Base-by-base conservation (phyloP, 2,888 invertebrate species). In the Elysia crispata region DNA sequence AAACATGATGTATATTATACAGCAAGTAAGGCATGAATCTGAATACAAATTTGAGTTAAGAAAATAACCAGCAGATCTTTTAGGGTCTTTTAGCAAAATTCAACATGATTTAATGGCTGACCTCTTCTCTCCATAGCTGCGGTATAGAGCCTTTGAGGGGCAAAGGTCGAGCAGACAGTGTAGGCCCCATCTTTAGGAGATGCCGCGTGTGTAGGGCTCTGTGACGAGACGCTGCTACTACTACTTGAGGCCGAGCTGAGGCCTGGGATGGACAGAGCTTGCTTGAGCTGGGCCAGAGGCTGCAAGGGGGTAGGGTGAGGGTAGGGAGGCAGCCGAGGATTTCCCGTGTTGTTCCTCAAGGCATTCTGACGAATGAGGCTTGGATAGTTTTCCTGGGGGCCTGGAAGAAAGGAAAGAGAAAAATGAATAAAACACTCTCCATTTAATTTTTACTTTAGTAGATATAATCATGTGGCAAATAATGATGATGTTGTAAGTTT, bases 241-340 rank as follows among this genome's bases (percentile, higher is more conserved):
- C 76, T 74, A 1, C 84, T 84, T 11, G 76, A 25, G 28, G 80
- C 28, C 13, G 87, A 83, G 30, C 86, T 83, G 28, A 85, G 81
- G 28, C 87, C 86, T 0, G 90, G 87, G 28, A 87, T 85, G 25
- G 88, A 85, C 50, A 91, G 82, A 20, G 89, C 88, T 83, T 93
- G 93, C 64, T 97, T 94, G 85, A 98, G 94, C 93, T 98, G 98
- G 0, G 97, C 96, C 84, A 97, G 93, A 1, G 98, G 97, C 86
- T 94, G 93, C 64, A 96, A 93, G 30, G 95, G 94, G 28, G 95
- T 94, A 20, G 98, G 97, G 89, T 95, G 95, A 18, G 98, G 97
- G 93, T 96, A 98, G 8, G 98, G 98, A 73, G 97, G 97, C 91
- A 97, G 94, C 50, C 98, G 95, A 18, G 97, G 97, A 94, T 98